Evolutionary conservation across 2,113 vertebrate species (phyloP).

Genomic region (Pithys albifrons): DNA sequence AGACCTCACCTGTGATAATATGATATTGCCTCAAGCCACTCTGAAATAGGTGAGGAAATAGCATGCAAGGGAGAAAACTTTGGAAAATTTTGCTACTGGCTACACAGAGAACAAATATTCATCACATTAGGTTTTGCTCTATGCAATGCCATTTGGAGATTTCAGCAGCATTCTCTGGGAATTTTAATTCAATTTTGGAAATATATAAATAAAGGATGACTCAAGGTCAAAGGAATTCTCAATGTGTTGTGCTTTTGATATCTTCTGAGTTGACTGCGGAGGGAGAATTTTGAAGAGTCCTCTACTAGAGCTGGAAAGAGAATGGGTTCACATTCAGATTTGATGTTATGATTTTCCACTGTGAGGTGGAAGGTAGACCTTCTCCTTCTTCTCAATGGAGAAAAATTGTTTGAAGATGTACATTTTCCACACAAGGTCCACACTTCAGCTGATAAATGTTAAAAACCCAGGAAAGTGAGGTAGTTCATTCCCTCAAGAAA

Average conservation of each 20-base stretch:
- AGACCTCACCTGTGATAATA: background rate
- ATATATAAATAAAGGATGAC: background rate
- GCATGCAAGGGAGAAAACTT: background rate
- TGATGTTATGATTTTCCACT: background rate
- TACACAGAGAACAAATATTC: background rate
- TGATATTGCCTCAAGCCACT: background rate
- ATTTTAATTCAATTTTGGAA: background rate
- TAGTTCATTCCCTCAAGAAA: background rate
- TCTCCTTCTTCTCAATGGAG: background rate
- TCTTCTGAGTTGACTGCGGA: background rate
- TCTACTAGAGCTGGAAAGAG: background rate
- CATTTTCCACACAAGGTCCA: background rate
- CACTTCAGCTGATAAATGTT: background rate
- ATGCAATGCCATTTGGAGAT: background rate
- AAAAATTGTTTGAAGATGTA: background rate
- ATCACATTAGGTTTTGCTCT: background rate
- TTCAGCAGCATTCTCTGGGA: background rate
- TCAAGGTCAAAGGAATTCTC: background rate
- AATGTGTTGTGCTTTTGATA: background rate
- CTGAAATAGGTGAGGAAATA: background rate
- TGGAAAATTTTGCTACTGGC: background rate
- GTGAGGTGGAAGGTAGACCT: background rate
- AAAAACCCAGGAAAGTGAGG: background rate
- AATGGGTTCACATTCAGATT: background rate
- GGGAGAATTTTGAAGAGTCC: background rate